phyloP scores from a whole-genome alignment of 1,140 invertebrate species.

The Orussus abietinus region DNA sequence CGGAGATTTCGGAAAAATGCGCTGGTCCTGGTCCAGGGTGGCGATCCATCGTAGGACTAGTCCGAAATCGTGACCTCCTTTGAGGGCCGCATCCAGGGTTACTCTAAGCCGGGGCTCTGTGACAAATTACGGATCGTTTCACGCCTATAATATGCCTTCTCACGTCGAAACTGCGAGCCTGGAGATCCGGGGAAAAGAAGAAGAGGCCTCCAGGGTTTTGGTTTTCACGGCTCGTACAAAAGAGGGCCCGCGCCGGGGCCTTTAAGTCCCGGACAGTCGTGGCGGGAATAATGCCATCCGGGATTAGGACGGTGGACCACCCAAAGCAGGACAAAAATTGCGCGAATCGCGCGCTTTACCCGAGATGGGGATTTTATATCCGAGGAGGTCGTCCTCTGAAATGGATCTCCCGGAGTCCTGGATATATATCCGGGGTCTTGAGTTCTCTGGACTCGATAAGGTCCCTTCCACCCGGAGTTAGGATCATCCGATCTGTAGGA shows the following conservation, averaged over 20 bases:
- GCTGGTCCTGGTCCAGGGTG: too few relatives aligned
- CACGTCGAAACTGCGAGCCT: conserved; percentile 17
- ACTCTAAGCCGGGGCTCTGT: conserved; percentile 18
- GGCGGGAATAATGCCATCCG: conserved; percentile 38
- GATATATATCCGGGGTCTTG: too few relatives aligned
- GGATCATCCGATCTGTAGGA: too few relatives aligned
- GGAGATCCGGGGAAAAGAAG: conserved; percentile 18
- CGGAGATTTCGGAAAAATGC: too few relatives aligned
- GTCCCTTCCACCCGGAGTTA: too few relatives aligned
- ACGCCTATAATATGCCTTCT: conserved; percentile 35
- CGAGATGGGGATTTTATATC: too few relatives aligned
- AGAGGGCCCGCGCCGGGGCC: conserved; percentile 9
- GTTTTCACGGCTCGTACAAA: conserved; percentile 22
- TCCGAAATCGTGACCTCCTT: too few relatives aligned
- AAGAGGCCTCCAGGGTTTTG: conserved; percentile 24
- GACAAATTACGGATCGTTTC: conserved; percentile 45
- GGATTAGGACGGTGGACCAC: conserved; percentile 45
- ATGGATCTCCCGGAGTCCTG: too few relatives aligned
- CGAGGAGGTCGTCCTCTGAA: too few relatives aligned
- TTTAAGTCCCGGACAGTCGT: conserved; percentile 36
- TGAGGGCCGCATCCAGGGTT: too few relatives aligned
- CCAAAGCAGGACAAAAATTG: conserved; percentile 31
- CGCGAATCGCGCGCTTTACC: conserved; percentile 28
- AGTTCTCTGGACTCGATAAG: too few relatives aligned
- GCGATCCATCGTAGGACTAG: too few relatives aligned